Base-by-base conservation (phyloP, 2,797 vertebrate genomes). In the Florisuga fusca region DNA sequence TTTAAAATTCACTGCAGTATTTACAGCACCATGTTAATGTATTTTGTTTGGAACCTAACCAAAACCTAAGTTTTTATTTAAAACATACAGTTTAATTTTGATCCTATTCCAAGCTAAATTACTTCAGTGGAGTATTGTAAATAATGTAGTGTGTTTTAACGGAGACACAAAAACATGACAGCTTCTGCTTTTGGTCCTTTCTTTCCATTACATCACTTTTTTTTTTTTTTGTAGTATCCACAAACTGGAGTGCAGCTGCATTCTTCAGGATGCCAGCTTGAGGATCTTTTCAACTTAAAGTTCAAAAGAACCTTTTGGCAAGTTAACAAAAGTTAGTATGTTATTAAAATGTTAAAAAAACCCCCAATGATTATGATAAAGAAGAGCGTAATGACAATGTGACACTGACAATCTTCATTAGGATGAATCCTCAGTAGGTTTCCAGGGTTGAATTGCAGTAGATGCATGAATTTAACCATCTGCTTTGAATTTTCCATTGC, bases 251-350 rank as follows among this genome's bases (percentile, higher is more conserved):
- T 38, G 69, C 64, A 87, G 38, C 61, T 45, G 27, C 36, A 9
- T 36, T 89, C 69, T 83, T 73, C 62, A 76, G 66, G 36, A 58
- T 87, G 69, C 58, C 80, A 83, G 10, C 41, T 46, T 61, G 58
- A 73, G 27, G 36, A 66, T 76, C 33, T 48, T 22, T 68, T 75
- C 46, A 81, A 26, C 33, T 76, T 83, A 64, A 80, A 91, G 72
- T 84, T 93, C 67, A 89, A 88, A 84, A 43, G n/a, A 90, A 48
- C 54, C 57, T 90, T 85, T 54, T 93, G 71, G 68, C 55, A 90
- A 84, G 27, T 34, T 73, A 90, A 59, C 59, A 84, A 92, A 77
- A 74, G 76, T 81, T 74, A 81, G 58, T 59, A 64, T 62, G 33
- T 77, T 64, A 86, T 71, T 59, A 78, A 85, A 92, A 75, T 77